phyloP scores from a whole-genome alignment of 2,797 vertebrate genomes.

The Mormyrops attenuatus region DNA sequence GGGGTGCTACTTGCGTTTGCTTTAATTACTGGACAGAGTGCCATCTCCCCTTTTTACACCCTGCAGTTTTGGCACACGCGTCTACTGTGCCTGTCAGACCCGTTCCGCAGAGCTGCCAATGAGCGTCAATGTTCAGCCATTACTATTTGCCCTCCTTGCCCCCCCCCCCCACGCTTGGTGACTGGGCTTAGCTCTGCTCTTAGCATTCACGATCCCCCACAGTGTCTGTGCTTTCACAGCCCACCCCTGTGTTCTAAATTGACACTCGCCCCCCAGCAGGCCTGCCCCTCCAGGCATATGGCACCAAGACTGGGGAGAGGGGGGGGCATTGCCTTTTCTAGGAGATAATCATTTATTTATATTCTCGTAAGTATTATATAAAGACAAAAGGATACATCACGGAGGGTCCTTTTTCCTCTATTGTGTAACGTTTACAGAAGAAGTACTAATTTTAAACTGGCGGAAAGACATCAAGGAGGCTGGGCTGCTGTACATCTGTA shows the following conservation, averaged over 20 bases:
- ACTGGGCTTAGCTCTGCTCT: not conserved
- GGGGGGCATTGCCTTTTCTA: not conserved
- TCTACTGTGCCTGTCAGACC: constrained; percentile 1
- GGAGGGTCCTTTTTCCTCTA: not conserved
- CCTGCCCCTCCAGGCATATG: not conserved
- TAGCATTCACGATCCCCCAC: not conserved
- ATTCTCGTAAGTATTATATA: constrained; percentile 23
- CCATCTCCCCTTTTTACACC: not conserved
- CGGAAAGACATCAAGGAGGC: not conserved
- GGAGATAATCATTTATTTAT: constrained; percentile 17
- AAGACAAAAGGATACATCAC: not conserved
- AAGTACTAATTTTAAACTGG: not conserved
- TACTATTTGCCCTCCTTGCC: not conserved
- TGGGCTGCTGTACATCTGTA: not conserved
- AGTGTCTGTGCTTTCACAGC: not conserved
- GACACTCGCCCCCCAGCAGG: not conserved
- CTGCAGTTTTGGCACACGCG: not conserved
- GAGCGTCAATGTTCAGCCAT: not conserved
- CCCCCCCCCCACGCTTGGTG: not conserved
- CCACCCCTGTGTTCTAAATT: not conserved
- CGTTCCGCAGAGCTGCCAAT: not conserved
- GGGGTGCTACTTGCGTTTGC: not conserved
- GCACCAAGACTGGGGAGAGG: not conserved
- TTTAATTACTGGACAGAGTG: not conserved
- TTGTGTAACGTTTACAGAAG: not conserved